Conservation (phyloP, 2,888 invertebrate genomes). For the Acrobasis consociella region DNA sequence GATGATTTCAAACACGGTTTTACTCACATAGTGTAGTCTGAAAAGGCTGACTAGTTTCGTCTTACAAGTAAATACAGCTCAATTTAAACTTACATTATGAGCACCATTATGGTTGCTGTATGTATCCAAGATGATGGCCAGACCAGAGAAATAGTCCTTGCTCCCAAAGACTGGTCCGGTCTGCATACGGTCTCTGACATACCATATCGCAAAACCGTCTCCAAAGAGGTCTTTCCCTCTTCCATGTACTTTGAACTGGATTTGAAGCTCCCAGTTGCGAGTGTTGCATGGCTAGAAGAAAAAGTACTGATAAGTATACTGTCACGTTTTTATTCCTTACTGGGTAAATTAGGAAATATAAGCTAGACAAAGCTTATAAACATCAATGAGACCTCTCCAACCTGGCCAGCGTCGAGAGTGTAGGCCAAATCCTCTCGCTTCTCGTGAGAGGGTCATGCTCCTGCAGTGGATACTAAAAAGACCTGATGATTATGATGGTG, state of each 20-base stretch:
- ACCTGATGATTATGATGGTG: too few relatives aligned
- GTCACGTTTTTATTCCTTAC: too few relatives aligned
- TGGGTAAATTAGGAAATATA: too few relatives aligned
- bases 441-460: too few relatives aligned
- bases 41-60: too few relatives aligned
- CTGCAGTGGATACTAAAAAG: too few relatives aligned
- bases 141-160: slow-evolving; percentile 93
- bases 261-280: slow-evolving; percentile 97
- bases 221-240: slow-evolving; percentile 97
- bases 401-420: too few relatives aligned
- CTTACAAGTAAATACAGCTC: not conserved
- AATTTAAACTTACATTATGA: slow-evolving; percentile 90
- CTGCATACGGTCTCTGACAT: slow-evolving; percentile 88
- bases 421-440: too few relatives aligned
- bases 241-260: slow-evolving; percentile 98
- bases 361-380: too few relatives aligned
- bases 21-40: too few relatives aligned
- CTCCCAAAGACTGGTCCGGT: slow-evolving; percentile 97
- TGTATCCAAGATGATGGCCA: slow-evolving; percentile 97
- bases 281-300: slow-evolving; percentile 89
- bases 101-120: slow-evolving; percentile 99
- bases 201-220: slow-evolving; percentile 98
- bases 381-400: too few relatives aligned
- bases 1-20: too few relatives aligned
- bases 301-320: not conserved